Evolutionary conservation across 2,797 vertebrate species (phyloP).

Genomic region (Hippoglossus hippoglossus): DNA sequence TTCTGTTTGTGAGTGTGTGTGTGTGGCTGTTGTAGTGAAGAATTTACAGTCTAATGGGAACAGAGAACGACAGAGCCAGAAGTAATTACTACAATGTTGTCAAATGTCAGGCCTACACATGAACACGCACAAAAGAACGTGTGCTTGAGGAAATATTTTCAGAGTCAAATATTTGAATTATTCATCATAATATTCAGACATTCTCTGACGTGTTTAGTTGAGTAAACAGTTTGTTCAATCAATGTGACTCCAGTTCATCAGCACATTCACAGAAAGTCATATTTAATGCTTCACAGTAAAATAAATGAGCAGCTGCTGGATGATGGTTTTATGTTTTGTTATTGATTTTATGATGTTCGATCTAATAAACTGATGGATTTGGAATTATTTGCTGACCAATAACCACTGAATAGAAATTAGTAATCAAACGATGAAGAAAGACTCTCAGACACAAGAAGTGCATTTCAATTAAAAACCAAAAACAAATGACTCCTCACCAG

Average conservation of each 20-base stretch:
- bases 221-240: no score
- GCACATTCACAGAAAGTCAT: not conserved
- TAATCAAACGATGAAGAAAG: not conserved
- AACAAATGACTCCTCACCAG: conserved; percentile 84
- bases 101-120: conserved; percentile 25
- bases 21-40: conserved; percentile 7
- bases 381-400: not conserved
- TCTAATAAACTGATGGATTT: not conserved
- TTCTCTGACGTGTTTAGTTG: no score
- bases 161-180: conserved; percentile 19
- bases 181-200: not conserved
- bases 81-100: conserved; percentile 41
- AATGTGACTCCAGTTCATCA: not conserved
- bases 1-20: conserved; percentile 6
- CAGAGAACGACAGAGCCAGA: conserved; percentile 25
- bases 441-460: not conserved
- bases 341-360: not conserved
- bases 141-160: conserved; percentile 21
- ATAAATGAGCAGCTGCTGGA: not conserved
- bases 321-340: not conserved
- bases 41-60: conserved; percentile 42
- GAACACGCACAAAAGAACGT: conserved; percentile 3
- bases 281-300: not conserved
- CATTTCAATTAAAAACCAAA: not conserved
- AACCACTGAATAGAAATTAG: not conserved